Evolutionary conservation across 2,113 vertebrate genomes (phyloP), one percentile per base, ranked within the genome.

Genomic region (Percopsis transmontana): DNA sequence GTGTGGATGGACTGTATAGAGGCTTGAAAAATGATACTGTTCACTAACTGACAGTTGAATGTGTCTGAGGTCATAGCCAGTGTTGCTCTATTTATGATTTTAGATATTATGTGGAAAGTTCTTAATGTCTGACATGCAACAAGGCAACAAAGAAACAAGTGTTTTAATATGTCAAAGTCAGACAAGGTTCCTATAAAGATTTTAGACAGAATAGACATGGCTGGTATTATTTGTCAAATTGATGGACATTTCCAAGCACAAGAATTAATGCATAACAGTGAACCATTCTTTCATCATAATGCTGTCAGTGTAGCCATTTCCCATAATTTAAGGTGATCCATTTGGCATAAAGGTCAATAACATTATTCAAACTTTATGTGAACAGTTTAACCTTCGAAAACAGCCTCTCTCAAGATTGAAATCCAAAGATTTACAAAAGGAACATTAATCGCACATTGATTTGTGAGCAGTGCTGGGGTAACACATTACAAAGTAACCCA

Each of bases 331-430:
- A 82, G 74, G 79, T 86, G 83, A 86, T 86, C 77, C 81, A 73
- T 85, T 62, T 67, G 66, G 77, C 74, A 79, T 82, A 87, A 90
- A 89, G 84, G 85, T 87, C 84, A 85, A 79, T 76, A 80, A 69
- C 82, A 88, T 87, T 85, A 86, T 88, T 88, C 81, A 85, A 82
- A 84, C 70, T 85, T 85, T 88, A 85, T 87, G 76, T 77, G 63
- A 86, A 81, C 67, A 68, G 80, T 89, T 84, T 80, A 88, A 88
- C 85, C 83, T 83, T 70, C 76, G 64, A 84, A 81, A 82, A 67
- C 73, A 81, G 68, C 44, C 74, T 73, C 82, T 70, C 81, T 79
- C 54, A 62, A 86, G 54, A 83, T 40, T 66, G 64, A 65, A 81
- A 73, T 79, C 71, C 58, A 84, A 81, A 52, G 71, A 67, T 33